Base-by-base conservation (phyloP, 2,797 vertebrate genomes). In the Phoxinus dragarum region DNA sequence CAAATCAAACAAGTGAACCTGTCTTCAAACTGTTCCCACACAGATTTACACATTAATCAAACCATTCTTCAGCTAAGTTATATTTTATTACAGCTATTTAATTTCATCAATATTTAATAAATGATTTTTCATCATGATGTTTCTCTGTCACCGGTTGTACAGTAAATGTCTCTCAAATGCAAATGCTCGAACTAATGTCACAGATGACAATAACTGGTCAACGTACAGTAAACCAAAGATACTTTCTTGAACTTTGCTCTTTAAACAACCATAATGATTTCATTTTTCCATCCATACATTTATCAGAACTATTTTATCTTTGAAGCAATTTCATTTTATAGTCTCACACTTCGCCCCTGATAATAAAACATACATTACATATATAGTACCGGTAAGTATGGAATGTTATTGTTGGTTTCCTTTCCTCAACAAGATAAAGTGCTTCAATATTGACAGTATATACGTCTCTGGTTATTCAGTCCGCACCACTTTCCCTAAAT, bases 301-400 rank as follows among this genome's bases (percentile, higher is more conserved):
- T 49, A 56, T 49, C 76, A 84, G n/a, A 52, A 38, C 21, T 69
- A 34, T 82, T 56, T 47, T 27, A 59, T 80, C 76, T 72, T n/a
- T 5, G n/a, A 80, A 38, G 19, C 61, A 36, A 84, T 69, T 56
- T 14, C 0, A 44, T 59, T 85, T 47, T 72, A 85, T 12, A 38
- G 40, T 21, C 52, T 80, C 34, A 78, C 27, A 71, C n/a, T 14
- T 44, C 44, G 2, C 1, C 17, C 64, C 8, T 64, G 54, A 64
- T 73, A 84, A 64, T 42, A 69, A 49, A 80, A n/a, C 7, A 36
- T 36, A 47, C 12, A 19, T 7, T 21, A 6, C 31, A 16, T 9
- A 47, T 23, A 14, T 54, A 1, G 16, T 27, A 27, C 27, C 27
- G 27, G 27, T 3, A 47, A 42, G 1, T 21, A 42, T 49, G 42